Percentiles rank a stretch among this genome's conserved stretches.
These are phyloP conservation scores for Napeogenes sylphis DNA, from an alignment of 2,888 invertebrate genomes.

Conservation along the genomic window DNA sequence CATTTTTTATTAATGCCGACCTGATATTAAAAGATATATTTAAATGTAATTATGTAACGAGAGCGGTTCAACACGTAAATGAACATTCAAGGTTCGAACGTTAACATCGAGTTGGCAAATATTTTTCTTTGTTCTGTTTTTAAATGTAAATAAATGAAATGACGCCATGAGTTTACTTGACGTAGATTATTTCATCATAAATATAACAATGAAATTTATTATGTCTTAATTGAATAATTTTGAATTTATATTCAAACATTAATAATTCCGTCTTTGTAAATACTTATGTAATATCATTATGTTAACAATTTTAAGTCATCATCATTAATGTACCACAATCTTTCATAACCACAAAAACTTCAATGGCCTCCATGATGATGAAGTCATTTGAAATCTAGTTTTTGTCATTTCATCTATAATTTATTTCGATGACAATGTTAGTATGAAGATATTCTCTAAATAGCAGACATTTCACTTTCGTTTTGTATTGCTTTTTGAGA, in stretches of 20 bases:
- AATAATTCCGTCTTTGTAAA: too few species aligned
- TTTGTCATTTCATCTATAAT: neutral
- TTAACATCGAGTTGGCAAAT: constrained; percentile 1
- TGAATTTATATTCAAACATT: too few species aligned
- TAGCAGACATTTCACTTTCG: constrained; percentile 63
- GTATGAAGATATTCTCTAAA: constrained; percentile 47
- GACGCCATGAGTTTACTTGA: neutral
- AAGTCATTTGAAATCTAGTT: neutral
- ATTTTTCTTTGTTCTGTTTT: constrained; percentile 6
- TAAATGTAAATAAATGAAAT: neutral
- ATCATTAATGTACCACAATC: neutral
- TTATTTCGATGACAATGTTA: constrained; percentile 7
- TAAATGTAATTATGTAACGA: constrained; percentile 5
- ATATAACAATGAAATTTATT: neutral
- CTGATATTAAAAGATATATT: neutral
- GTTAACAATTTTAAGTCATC: constrained; percentile 2
- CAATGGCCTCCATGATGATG: neutral
- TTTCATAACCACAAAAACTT: neutral
- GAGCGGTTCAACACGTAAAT: constrained; percentile 7
- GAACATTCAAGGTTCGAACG: constrained; percentile 20
- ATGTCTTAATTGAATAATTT: too few species aligned
- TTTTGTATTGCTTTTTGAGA: constrained; percentile 59
- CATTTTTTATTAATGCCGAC: too few species aligned
- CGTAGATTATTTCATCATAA: neutral
- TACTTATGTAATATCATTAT: neutral